A percentile compares a stretch with the other conserved stretches of the same genome.
Conservation (phyloP, 2,797 vertebrate genomes). For the Tamandua tetradactyla region DNA sequence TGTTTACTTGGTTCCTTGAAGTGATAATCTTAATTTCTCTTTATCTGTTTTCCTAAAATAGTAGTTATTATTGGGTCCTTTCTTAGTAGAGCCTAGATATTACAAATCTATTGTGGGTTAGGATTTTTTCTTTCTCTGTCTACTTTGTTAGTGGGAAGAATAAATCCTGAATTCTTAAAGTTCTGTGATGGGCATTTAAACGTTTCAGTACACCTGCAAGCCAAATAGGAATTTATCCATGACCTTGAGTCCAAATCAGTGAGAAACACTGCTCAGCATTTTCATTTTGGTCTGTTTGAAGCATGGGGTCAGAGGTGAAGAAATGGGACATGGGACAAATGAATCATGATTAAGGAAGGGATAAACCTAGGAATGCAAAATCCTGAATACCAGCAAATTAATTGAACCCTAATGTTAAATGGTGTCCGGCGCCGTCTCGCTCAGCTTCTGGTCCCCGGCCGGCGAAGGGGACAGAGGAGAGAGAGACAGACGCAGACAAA, state of each 20-base stretch:
- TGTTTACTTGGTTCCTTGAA: conserved; percentile 29
- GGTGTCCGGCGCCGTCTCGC: too few relatives aligned
- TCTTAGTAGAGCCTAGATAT: not conserved
- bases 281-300: conserved; percentile 17
- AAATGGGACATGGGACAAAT: not conserved
- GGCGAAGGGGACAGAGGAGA: too few relatives aligned
- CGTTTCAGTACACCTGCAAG: conserved; percentile 27
- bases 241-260: conserved; percentile 29
- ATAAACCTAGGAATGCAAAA: conserved; percentile 43
- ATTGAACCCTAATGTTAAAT: conserved; percentile 35
- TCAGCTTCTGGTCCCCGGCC: too few relatives aligned
- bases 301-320: not conserved
- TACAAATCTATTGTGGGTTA: not conserved
- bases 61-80: not conserved
- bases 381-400: not conserved
- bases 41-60: conserved; percentile 13
- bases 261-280: conserved; percentile 18
- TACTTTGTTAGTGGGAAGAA: not conserved
- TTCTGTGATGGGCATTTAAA: conserved; percentile 8
- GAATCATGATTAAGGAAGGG: not conserved
- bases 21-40: not conserved
- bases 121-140: not conserved
- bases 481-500: too few relatives aligned
- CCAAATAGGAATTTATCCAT: conserved; percentile 37
- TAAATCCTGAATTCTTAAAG: not conserved